These are phyloP conservation scores for Anhinga anhinga DNA, from an alignment of 2,113 vertebrate species.

Conservation along the genomic window DNA sequence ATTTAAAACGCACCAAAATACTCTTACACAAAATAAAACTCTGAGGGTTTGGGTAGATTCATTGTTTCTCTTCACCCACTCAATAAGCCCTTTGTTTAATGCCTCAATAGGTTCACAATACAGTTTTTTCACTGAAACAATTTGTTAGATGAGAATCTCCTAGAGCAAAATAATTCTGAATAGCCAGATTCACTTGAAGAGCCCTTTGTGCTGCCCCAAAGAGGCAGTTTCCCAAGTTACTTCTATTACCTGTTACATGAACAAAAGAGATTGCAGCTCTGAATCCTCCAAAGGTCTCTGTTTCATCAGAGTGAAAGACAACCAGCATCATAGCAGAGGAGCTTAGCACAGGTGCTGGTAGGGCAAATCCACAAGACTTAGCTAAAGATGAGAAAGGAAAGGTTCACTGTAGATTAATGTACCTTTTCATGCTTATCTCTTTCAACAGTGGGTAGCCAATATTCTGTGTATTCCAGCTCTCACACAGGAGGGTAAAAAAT, in stretches of 20 bases:
- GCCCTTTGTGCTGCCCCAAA: neutral
- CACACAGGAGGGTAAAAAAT: neutral
- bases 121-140: neutral
- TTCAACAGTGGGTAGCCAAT: neutral
- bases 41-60: neutral
- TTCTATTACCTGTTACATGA: constrained; percentile 69
- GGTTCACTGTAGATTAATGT: neutral
- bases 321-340: constrained; percentile 75
- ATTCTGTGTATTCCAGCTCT: neutral
- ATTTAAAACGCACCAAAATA: neutral
- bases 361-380: constrained; percentile 71
- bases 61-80: neutral
- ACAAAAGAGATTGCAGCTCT: constrained; percentile 76
- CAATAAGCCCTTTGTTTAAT: neutral
- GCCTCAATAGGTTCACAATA: neutral
- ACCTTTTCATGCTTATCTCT: neutral
- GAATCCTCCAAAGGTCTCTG: constrained; percentile 75
- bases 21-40: neutral
- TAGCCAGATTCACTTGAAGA: neutral
- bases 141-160: neutral
- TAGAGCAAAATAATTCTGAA: neutral
- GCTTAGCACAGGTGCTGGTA: constrained; percentile 77
- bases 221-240: neutral
- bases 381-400: constrained; percentile 59
- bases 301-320: constrained; percentile 77